Evolutionary conservation across 2,113 vertebrate genomes (phyloP), one percentile per base, ranked within the genome.

Genomic region (Tupaia tana): DNA sequence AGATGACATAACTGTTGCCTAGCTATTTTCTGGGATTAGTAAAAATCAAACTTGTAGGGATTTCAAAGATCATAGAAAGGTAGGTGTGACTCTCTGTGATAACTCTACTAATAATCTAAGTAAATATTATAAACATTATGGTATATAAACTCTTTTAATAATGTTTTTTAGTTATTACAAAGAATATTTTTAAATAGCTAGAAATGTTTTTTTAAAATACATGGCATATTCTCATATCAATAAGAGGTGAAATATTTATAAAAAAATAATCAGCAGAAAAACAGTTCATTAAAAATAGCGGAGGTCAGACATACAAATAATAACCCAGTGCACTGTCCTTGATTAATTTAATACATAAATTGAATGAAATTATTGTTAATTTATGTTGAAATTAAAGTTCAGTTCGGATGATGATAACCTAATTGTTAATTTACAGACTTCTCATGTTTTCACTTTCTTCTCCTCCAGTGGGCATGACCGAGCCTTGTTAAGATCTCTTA

Each of bases 21-120:
- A 63, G 25, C 29, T 93, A 9, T 66, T 63, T 31, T 89, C 96
- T 12, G n/a, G 15, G 6, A 27, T 13, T 59, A 29, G 88, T 66
- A 94, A 29, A 7, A 86, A 70, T 61, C 86, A 96, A 88, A 56
- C 16, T 67, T 82, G 2, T 74, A 91, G 84, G 3, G 67, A 86
- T 61, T 70, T 92, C 71, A 97, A 95, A 61, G 18, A 79, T 70
- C 91, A 71, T 29, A 95, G 73, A 96, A 63, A 10, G 7, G 58
- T 95, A 97, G 96, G 61, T 95, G 19, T 34, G 14, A 54, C 24
- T 63, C 4, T 66, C 66, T 93, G 59, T 93, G 9, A 15, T 75
- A 64, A 2, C 13, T 24, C 6, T 89, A 63, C 4, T 75, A 84
- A 74, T 31, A 91, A 14, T 31, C 43, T 75, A 74, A 69, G 24